Evolutionary conservation across 2,888 invertebrate species (phyloP).

Genomic region (Ernsta delagoae): DNA sequence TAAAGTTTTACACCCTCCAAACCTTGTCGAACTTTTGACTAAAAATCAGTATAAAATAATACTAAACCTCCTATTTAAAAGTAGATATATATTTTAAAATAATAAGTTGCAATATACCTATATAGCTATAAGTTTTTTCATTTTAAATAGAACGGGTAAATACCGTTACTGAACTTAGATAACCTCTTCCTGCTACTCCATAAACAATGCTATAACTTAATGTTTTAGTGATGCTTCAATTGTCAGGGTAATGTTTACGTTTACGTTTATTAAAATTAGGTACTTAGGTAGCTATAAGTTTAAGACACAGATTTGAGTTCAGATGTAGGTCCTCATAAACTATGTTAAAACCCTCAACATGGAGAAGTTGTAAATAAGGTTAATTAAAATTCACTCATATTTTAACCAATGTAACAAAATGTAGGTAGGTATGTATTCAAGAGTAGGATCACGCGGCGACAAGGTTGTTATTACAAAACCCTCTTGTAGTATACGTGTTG

Average conservation of each 20-base stretch:
- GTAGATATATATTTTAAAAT: too few species aligned
- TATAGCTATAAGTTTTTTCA: too few species aligned
- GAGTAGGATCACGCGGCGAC: slow-evolving; percentile 5
- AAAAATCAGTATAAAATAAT: too few species aligned
- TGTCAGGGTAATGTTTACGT: not conserved
- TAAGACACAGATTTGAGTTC: slow-evolving; percentile 12
- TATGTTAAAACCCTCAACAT: slow-evolving; percentile 25
- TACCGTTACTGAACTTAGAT: too few species aligned
- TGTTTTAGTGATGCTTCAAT: not conserved
- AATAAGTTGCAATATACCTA: too few species aligned
- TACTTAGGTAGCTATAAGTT: not conserved
- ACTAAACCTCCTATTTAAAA: too few species aligned
- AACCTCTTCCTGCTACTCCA: slow-evolving; percentile 56
- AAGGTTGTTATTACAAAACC: too few species aligned
- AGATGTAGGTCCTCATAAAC: slow-evolving; percentile 31
- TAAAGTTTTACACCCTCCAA: too few species aligned
- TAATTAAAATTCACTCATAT: slow-evolving; percentile 12
- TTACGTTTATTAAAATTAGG: not conserved
- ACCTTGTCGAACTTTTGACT: too few species aligned
- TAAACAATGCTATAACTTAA: slow-evolving; percentile 52
- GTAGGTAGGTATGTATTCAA: too few species aligned
- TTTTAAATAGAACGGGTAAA: too few species aligned
- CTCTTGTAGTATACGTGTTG: too few species aligned
- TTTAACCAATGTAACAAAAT: slow-evolving; percentile 29
- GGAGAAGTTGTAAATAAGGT: slow-evolving; percentile 24